phyloP scores from a whole-genome alignment of 2,797 vertebrate genomes.

The Alcedo quadribrachys region DNA sequence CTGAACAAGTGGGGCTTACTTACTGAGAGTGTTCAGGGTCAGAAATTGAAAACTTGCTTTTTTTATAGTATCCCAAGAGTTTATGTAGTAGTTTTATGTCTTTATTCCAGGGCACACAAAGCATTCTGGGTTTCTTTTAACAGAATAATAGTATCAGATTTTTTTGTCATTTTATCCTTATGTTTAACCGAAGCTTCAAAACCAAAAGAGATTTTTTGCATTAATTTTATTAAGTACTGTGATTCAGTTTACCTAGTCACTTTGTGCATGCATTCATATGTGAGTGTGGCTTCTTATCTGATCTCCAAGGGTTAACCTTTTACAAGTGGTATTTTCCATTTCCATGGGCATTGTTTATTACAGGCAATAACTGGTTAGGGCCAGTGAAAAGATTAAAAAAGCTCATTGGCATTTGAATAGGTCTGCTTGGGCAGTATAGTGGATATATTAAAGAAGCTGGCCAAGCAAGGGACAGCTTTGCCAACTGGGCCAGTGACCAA shows the following conservation, averaged over 20 bases:
- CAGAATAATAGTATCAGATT: background rate
- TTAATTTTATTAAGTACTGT: background rate
- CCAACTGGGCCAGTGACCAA: background rate
- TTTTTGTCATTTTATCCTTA: background rate
- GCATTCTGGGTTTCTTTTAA: background rate
- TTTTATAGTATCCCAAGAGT: slow-evolving; percentile 49
- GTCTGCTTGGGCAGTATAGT: background rate
- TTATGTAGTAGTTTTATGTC: slow-evolving; percentile 37
- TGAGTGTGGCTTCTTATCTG: background rate
- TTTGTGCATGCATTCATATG: background rate
- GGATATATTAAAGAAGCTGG: background rate
- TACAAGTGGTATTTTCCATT: background rate
- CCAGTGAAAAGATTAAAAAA: background rate
- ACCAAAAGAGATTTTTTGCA: background rate
- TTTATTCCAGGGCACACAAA: slow-evolving; percentile 23
- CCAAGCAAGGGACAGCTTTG: background rate
- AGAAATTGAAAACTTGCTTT: slow-evolving; percentile 19
- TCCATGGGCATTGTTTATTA: background rate
- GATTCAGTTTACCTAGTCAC: background rate
- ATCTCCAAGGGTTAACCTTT: background rate
- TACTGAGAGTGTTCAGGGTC: slow-evolving; percentile 16
- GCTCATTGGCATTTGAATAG: background rate
- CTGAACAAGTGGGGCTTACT: background rate
- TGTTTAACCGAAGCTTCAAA: background rate
- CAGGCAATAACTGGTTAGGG: background rate